A percentile compares a stretch with the other conserved stretches of the same genome.
Evolutionary conservation across 1,140 invertebrate genomes (phyloP).

Genomic region (Chelonus insularis): DNA sequence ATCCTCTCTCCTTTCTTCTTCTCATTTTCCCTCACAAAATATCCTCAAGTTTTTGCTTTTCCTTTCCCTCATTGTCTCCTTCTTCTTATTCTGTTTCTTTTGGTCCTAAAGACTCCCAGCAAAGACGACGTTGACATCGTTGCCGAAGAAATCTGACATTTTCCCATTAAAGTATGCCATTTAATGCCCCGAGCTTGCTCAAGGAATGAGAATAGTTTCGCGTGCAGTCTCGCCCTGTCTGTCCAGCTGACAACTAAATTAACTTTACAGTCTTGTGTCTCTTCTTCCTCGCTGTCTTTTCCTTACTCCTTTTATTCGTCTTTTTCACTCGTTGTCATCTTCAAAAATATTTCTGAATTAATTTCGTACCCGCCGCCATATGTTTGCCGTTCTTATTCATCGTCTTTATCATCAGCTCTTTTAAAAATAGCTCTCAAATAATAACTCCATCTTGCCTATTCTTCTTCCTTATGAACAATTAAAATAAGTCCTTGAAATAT

Average conservation of each 20-base stretch:
- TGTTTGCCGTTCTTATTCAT: background rate
- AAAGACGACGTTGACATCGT: constrained; percentile 12
- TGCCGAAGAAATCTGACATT: constrained; percentile 36
- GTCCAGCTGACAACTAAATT: constrained; percentile 45
- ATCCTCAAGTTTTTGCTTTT: constrained; percentile 16
- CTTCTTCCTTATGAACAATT: background rate
- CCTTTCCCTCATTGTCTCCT: background rate
- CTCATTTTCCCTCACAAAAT: constrained; percentile 17
- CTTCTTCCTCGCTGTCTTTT: constrained; percentile 26
- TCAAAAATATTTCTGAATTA: constrained; percentile 47
- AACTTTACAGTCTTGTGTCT: constrained; percentile 38
- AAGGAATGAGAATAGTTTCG: constrained; percentile 18
- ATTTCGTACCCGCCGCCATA: constrained; percentile 34
- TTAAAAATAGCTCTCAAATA: too few relatives aligned
- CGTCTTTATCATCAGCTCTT: background rate
- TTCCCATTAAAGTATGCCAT: constrained; percentile 36
- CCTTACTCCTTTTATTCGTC: constrained; percentile 28
- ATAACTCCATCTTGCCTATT: background rate
- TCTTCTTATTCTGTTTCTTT: background rate
- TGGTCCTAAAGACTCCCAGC: constrained; percentile 8
- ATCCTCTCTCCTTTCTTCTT: constrained; percentile 20
- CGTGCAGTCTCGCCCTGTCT: constrained; percentile 26
- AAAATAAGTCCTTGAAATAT: too few relatives aligned
- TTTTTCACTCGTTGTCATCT: constrained; percentile 23
- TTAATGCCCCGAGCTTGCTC: constrained; percentile 30